Conservation (phyloP, 2,888 invertebrate genomes). For the Rotaria magnacalcarata region DNA sequence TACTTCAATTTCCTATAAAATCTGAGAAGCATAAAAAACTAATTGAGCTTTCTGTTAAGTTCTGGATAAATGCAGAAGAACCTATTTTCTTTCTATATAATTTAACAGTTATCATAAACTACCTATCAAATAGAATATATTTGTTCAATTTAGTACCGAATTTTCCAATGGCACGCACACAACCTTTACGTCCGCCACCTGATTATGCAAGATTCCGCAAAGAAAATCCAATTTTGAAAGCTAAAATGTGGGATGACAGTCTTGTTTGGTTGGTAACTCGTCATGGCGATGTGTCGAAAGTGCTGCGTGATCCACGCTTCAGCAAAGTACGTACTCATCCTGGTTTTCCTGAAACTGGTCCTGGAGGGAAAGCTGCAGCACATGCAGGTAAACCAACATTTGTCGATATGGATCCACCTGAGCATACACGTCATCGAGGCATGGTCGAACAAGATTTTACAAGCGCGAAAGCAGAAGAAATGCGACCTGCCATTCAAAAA, state of each 20-base stretch:
- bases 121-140: too few relatives aligned
- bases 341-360: not conserved
- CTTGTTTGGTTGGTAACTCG: slow-evolving; percentile 9
- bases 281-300: not conserved
- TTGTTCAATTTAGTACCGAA: not conserved
- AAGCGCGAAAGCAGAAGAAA: too few relatives aligned
- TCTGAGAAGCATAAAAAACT: too few relatives aligned
- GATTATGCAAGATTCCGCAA: not conserved
- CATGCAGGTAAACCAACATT: not conserved
- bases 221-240: not conserved
- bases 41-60: too few relatives aligned
- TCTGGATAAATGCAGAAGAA: too few relatives aligned
- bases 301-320: not conserved
- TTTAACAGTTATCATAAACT: too few relatives aligned
- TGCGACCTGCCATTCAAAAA: too few relatives aligned
- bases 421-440: too few relatives aligned
- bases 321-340: slow-evolving; percentile 23
- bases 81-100: too few relatives aligned
- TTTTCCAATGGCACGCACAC: not conserved
- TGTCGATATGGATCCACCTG: slow-evolving; percentile 10
- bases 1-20: too few relatives aligned
- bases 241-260: slow-evolving; percentile 1
- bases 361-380: not conserved
- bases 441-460: too few relatives aligned
- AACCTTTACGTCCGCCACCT: not conserved